A percentile compares a stretch with the other conserved stretches of the same genome.
Conservation (phyloP, 2,888 invertebrate species). For the Agrotis segetum region DNA sequence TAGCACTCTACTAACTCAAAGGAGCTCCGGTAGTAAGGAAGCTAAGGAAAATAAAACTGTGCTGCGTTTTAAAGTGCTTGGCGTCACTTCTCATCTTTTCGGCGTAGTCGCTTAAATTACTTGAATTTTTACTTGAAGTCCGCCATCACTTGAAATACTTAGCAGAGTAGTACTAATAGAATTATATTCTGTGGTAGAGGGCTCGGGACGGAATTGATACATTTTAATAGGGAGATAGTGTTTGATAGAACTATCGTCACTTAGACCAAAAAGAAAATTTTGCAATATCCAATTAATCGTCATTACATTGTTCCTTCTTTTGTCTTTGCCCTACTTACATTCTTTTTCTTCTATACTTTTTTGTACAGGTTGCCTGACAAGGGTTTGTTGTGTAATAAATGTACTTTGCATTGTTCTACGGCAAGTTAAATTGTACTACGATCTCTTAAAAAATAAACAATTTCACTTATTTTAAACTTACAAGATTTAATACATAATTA, state of each 20-base stretch:
- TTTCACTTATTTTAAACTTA: slow-evolving; percentile 19
- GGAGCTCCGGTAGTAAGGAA: neutral
- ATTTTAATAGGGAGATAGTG: neutral
- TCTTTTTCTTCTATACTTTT: neutral
- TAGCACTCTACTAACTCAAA: slow-evolving; percentile 34
- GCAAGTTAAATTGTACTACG: neutral
- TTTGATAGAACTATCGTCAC: neutral
- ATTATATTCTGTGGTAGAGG: too few species aligned
- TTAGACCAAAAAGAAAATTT: too few species aligned
- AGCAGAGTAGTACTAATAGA: too few species aligned
- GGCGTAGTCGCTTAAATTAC: too few species aligned
- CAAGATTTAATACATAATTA: slow-evolving; percentile 44
- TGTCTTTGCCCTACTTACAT: too few species aligned
- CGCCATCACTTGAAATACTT: neutral
- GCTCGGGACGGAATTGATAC: neutral
- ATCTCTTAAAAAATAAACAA: slow-evolving; percentile 14
- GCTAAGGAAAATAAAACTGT: slow-evolving; percentile 15
- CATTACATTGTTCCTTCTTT: too few species aligned
- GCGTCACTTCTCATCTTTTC: slow-evolving; percentile 1
- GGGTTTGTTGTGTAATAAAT: neutral
- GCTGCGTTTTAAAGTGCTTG: slow-evolving; percentile 4
- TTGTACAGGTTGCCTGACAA: neutral
- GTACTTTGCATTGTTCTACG: neutral
- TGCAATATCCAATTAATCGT: too few species aligned
- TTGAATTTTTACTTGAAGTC: too few species aligned